phyloP scores from a whole-genome alignment of 2,888 invertebrate species.

The Nematopogon swammerdamellus region DNA sequence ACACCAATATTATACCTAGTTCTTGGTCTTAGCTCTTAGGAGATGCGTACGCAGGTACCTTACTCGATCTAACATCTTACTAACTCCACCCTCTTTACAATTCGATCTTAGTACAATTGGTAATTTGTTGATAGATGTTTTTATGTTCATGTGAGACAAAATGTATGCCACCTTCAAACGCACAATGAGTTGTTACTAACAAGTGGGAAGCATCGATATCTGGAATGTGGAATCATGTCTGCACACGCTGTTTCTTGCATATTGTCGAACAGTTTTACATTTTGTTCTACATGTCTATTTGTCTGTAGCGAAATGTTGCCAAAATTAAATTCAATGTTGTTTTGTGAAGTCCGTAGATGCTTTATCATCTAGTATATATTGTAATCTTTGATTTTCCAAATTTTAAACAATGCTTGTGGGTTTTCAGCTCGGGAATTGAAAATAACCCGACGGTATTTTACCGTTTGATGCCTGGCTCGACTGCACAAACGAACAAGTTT shows the following conservation, averaged over 20 bases:
- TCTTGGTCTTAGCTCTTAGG: too few species aligned
- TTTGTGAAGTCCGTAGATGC: slow-evolving; percentile 9
- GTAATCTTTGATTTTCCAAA: background rate
- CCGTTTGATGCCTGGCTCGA: slow-evolving; percentile 92
- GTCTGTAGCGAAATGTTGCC: slow-evolving; percentile 3
- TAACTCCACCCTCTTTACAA: background rate
- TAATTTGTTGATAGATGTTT: background rate
- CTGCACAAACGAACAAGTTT: slow-evolving; percentile 93
- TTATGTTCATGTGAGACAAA: background rate
- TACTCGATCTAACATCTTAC: background rate
- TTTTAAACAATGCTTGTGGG: slow-evolving; percentile 5
- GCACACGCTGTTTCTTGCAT: background rate
- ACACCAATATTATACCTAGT: too few species aligned
- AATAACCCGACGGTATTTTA: slow-evolving; percentile 96
- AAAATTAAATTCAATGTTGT: slow-evolving; percentile 12
- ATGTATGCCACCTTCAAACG: background rate
- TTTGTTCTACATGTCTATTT: slow-evolving; percentile 1
- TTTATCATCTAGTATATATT: slow-evolving; percentile 8
- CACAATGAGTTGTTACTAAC: background rate
- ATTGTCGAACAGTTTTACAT: background rate
- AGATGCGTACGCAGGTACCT: too few species aligned
- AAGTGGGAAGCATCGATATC: background rate
- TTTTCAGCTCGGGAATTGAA: slow-evolving; percentile 89
- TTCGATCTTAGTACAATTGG: background rate
- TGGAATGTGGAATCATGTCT: background rate